Conservation (phyloP, 2,113 vertebrate species). For the Istiophorus platypterus region DNA sequence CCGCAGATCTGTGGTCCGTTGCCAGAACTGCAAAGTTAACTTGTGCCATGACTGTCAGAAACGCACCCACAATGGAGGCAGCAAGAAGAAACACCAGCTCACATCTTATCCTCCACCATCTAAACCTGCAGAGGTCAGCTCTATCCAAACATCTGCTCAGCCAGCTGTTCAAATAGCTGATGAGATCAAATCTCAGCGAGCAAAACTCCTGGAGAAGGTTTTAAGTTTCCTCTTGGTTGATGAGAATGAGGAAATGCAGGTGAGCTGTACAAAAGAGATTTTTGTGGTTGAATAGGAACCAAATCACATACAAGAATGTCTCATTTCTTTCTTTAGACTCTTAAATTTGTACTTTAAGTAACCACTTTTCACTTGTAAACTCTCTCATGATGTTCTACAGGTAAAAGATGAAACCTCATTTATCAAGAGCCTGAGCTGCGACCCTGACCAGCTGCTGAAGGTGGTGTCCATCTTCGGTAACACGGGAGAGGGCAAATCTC, state of each 20-base stretch:
- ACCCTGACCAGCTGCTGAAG: constrained; percentile 93
- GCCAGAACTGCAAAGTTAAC: constrained; percentile 93
- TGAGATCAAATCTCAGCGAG: constrained; percentile 82
- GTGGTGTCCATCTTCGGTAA: constrained; percentile 99
- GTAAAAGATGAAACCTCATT: constrained; percentile 93
- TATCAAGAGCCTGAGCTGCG: constrained; percentile 90
- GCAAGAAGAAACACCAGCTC: constrained; percentile 92
- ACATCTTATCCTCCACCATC: constrained; percentile 83
- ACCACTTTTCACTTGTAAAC: background rate
- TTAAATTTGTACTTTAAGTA: background rate
- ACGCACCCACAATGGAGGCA: constrained; percentile 91
- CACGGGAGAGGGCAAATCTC: constrained; percentile 98
- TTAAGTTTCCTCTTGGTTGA: constrained; percentile 97
- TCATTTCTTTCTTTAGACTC: background rate
- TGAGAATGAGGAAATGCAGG: constrained; percentile 98
- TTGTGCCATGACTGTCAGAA: constrained; percentile 95
- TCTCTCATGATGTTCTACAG: constrained; percentile 74
- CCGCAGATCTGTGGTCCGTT: constrained; percentile 89
- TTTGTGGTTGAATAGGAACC: background rate
- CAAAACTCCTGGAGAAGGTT: constrained; percentile 89
- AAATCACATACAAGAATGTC: background rate
- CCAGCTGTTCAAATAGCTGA: constrained; percentile 78
- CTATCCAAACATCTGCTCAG: constrained; percentile 45
- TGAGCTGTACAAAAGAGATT: constrained; percentile 58
- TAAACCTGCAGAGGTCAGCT: constrained; percentile 70